Conservation (phyloP, 1,140 invertebrate genomes). For the Drosophila melanogaster region Release_6_plus_ISO1_MT NC_004354.4:13162501-13163000, state of each 20-base stretch:
- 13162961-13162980: not conserved
- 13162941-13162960: not conserved
- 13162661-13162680: constrained; percentile 88
- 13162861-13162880: no score
- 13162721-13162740: constrained; percentile 85
- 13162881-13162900: not conserved
- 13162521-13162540: constrained; percentile 86
- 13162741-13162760: constrained; percentile 86
- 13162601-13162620: not conserved
- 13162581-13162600: not conserved
- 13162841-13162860: not conserved
- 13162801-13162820: not conserved
- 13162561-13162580: constrained; percentile 86
- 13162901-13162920: not conserved
- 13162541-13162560: constrained; percentile 87
- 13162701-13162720: constrained; percentile 85
- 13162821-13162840: not conserved
- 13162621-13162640: constrained; percentile 86
- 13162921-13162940: constrained; percentile 1
- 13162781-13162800: not conserved
- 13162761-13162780: constrained; percentile 76
- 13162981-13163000: constrained; percentile 11
- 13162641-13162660: constrained; percentile 88
- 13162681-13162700: constrained; percentile 86
- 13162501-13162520: constrained; percentile 87